Evolutionary conservation across 2,113 vertebrate species (phyloP).

Genomic region (Trichomycterus rosablanca): DNA sequence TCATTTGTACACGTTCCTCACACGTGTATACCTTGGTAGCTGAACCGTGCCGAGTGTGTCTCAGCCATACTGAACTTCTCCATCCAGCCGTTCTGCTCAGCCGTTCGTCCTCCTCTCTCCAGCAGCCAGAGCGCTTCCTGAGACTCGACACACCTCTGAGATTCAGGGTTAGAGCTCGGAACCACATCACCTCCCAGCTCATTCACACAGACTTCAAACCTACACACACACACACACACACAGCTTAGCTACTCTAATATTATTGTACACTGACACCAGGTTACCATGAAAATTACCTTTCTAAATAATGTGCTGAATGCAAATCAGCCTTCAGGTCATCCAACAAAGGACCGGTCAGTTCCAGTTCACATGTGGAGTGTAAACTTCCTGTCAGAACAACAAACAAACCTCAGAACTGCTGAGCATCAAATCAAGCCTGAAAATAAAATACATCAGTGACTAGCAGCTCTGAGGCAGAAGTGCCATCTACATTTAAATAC

Average conservation of each 20-base stretch:
- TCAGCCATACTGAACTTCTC: slow-evolving; percentile 53
- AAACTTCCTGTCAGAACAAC: slow-evolving; percentile 51
- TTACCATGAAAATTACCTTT: slow-evolving; percentile 51
- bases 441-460: too few relatives aligned
- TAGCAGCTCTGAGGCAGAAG: too few relatives aligned
- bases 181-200: slow-evolving; percentile 39
- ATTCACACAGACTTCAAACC: slow-evolving; percentile 34
- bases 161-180: slow-evolving; percentile 59
- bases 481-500: too few relatives aligned
- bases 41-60: slow-evolving; percentile 9
- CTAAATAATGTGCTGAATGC: slow-evolving; percentile 30
- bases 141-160: slow-evolving; percentile 33
- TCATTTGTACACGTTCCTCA: too few relatives aligned
- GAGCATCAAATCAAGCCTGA: too few relatives aligned
- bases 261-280: too few relatives aligned
- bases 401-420: neutral
- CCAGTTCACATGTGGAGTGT: slow-evolving; percentile 54
- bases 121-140: slow-evolving; percentile 36
- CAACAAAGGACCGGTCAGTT: slow-evolving; percentile 48
- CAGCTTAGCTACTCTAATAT: neutral
- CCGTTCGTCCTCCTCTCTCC: slow-evolving; percentile 10
- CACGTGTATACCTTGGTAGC: slow-evolving; percentile 1
- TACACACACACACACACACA: slow-evolving; percentile 31
- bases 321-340: slow-evolving; percentile 48
- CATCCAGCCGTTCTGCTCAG: slow-evolving; percentile 31